phyloP scores from a whole-genome alignment of 2,888 invertebrate species.

The Drosophila tripunctata region DNA sequence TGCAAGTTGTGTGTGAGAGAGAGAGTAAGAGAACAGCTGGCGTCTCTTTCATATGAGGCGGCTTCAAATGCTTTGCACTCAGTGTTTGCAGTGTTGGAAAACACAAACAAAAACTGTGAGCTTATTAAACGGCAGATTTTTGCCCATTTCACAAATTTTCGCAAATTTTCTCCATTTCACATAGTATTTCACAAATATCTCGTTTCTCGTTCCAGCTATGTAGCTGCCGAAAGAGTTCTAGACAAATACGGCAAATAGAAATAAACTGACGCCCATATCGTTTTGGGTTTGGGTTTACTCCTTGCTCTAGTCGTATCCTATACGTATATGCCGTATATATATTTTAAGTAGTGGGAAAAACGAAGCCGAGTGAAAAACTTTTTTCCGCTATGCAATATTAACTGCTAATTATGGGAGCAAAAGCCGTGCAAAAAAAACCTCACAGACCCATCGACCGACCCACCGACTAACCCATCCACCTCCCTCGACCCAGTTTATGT shows the following conservation, averaged over 20 bases:
- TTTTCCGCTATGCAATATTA: constrained; percentile 74
- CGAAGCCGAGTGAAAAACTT: constrained; percentile 59
- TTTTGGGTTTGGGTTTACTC: background rate
- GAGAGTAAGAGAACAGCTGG: constrained; percentile 8
- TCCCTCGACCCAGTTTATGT: constrained; percentile 45
- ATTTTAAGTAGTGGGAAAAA: constrained; percentile 7
- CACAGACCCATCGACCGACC: background rate
- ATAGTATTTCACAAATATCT: no score
- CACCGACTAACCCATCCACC: background rate
- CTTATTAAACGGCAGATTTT: constrained; percentile 73
- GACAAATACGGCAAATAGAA: constrained; percentile 74
- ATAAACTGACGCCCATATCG: constrained; percentile 57
- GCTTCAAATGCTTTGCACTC: constrained; percentile 32
- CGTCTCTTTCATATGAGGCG: constrained; percentile 51
- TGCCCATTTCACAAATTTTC: constrained; percentile 15
- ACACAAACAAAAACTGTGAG: constrained; percentile 78
- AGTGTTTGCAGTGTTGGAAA: constrained; percentile 76
- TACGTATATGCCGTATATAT: background rate
- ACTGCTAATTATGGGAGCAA: constrained; percentile 71
- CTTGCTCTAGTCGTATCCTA: background rate
- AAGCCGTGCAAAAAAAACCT: constrained; percentile 29
- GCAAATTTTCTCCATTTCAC: constrained; percentile 12
- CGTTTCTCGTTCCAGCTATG: no score
- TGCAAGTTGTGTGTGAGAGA: constrained; percentile 28
- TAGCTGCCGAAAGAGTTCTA: constrained; percentile 47